Evolutionary conservation across 2,113 vertebrate species (phyloP).

Genomic region (Sceloporus undulatus): DNA sequence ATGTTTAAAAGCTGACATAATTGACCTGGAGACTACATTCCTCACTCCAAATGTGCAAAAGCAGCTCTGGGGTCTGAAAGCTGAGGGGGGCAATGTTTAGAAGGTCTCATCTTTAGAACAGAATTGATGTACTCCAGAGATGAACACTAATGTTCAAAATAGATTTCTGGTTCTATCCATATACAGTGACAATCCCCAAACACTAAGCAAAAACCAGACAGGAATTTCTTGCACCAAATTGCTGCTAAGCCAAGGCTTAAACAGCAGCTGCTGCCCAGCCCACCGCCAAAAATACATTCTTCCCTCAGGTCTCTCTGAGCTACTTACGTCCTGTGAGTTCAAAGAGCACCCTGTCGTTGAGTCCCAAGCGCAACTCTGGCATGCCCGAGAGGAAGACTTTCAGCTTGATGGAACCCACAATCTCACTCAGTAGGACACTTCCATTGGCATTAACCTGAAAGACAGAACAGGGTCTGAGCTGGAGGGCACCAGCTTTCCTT

Average conservation of each 20-base stretch:
- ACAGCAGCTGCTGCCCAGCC: background rate
- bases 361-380: conserved; percentile 95
- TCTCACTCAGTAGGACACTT: conserved; percentile 94
- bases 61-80: background rate
- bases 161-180: background rate
- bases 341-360: conserved; percentile 98
- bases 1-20: background rate
- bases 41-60: background rate
- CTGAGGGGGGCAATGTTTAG: background rate
- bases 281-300: background rate
- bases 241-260: background rate
- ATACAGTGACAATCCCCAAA: background rate
- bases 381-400: conserved; percentile 97
- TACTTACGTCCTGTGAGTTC: conserved; percentile 99
- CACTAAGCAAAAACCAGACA: background rate
- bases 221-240: background rate
- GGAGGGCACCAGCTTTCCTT: too few relatives aligned
- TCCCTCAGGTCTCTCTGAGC: accelerated
- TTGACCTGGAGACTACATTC: background rate
- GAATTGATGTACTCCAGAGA: background rate
- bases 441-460: conserved; percentile 95
- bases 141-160: background rate
- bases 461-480: accelerated
- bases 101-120: background rate
- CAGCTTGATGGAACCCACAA: conserved; percentile 98